Percentiles rank a stretch among this genome's conserved stretches.
Conservation (phyloP, 1,140 invertebrate genomes). For the Diachasma alloeum region DNA sequence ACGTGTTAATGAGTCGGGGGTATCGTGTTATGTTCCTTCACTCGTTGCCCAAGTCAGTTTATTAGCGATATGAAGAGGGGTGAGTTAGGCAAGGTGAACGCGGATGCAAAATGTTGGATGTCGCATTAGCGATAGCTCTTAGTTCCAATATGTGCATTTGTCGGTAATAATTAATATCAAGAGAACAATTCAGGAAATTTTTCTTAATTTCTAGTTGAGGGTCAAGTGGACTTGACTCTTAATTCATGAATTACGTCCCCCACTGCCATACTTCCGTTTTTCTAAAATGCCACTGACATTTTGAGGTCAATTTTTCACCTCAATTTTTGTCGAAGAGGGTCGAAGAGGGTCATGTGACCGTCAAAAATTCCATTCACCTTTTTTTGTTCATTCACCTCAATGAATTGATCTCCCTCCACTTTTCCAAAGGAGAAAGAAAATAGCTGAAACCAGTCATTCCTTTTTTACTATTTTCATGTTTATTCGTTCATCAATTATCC, state of each 20-base stretch:
- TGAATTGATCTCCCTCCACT: not conserved
- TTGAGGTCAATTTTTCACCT: too few relatives aligned
- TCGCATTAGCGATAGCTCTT: not conserved
- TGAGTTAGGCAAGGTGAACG: not conserved
- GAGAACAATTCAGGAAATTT: not conserved
- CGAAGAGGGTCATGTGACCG: too few relatives aligned
- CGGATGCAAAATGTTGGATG: not conserved
- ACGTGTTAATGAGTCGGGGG: not conserved
- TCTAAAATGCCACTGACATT: too few relatives aligned
- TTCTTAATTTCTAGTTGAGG: too few relatives aligned
- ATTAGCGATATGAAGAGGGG: not conserved
- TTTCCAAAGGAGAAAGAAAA: not conserved
- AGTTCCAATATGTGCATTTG: not conserved
- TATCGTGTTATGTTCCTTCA: not conserved
- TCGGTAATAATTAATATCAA: not conserved
- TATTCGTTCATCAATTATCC: not conserved
- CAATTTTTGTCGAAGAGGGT: too few relatives aligned
- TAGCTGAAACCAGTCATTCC: not conserved
- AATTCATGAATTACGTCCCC: too few relatives aligned
- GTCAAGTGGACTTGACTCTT: too few relatives aligned
- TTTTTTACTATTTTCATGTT: not conserved
- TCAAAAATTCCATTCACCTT: too few relatives aligned
- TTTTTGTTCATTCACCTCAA: too few relatives aligned
- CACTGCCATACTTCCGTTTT: too few relatives aligned
- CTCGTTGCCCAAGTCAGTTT: not conserved